Conservation (phyloP, 2,888 invertebrate genomes). For the Drosophila hamatofila region DNA sequence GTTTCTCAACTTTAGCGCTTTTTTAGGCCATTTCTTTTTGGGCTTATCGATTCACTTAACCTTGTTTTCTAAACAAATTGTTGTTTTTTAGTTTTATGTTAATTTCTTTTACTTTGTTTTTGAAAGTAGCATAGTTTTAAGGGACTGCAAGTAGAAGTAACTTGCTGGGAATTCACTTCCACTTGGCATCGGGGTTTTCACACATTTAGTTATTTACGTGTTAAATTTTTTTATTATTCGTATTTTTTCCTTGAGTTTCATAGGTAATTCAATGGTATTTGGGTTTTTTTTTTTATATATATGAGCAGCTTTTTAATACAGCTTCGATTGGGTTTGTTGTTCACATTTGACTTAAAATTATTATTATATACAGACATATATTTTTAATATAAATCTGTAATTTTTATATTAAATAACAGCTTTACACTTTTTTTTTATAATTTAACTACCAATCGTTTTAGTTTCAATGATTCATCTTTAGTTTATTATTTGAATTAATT, state of each 20-base stretch:
- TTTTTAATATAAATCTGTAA: neutral
- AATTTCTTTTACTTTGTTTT: conserved; percentile 10
- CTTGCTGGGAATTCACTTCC: neutral
- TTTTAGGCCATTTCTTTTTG: conserved; percentile 51
- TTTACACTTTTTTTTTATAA: too few species aligned
- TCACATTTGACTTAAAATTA: neutral
- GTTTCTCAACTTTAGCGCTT: conserved; percentile 43
- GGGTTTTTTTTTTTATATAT: neutral
- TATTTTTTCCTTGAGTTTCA: conserved; percentile 16
- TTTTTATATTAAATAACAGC: neutral
- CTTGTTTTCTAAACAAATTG: neutral
- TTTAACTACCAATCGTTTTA: too few species aligned
- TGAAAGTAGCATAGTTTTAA: conserved; percentile 72
- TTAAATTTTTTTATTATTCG: neutral
- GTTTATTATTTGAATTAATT: neutral
- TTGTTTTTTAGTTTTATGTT: neutral
- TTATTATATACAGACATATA: neutral
- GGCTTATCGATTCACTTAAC: conserved; percentile 5
- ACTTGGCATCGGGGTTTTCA: conserved; percentile 38
- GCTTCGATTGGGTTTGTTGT: neutral
- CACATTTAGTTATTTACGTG: conserved; percentile 54
- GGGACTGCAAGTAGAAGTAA: conserved; percentile 37
- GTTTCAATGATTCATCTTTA: neutral
- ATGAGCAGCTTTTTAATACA: neutral
- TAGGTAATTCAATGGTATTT: neutral